Conservation (phyloP, 1,140 invertebrate genomes). For the Pachypsylla venusta region DNA sequence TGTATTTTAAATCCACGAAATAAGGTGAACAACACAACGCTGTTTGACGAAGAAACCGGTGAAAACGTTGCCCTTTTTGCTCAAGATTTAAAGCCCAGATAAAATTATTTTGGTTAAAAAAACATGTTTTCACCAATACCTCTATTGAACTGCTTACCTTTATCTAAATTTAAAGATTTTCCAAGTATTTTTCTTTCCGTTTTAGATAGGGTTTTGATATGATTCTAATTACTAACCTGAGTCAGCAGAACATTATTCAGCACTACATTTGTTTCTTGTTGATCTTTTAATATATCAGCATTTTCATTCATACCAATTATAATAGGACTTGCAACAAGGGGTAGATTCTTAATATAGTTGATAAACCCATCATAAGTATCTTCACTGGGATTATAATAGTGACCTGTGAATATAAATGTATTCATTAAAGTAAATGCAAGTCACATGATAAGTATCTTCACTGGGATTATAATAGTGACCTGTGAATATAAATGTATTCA, state of each 20-base stretch:
- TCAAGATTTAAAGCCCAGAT: no score
- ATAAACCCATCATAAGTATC: slow-evolving; percentile 64
- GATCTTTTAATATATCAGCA: slow-evolving; percentile 88
- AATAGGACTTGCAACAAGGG: slow-evolving; percentile 60
- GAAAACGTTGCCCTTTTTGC: no score
- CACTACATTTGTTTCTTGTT: slow-evolving; percentile 66
- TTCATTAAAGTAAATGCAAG: not conserved
- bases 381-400: slow-evolving; percentile 57
- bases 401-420: slow-evolving; percentile 29
- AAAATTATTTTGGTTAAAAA: no score
- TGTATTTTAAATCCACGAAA: no score
- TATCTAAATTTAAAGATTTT: no score
- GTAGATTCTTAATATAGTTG: slow-evolving; percentile 58
- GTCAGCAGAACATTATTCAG: slow-evolving; percentile 67
- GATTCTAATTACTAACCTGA: slow-evolving; percentile 45
- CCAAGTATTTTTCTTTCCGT: no score
- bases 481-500: slow-evolving; percentile 19
- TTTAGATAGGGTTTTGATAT: no score
- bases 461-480: slow-evolving; percentile 59
- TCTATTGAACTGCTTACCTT: no score
- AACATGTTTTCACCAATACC: no score
- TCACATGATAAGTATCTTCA: not conserved
- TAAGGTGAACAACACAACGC: no score
- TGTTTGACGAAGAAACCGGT: no score
- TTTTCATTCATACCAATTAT: slow-evolving; percentile 90